Conservation (phyloP, 2,888 invertebrate genomes). For the Acrocyrtus sp. region DNA sequence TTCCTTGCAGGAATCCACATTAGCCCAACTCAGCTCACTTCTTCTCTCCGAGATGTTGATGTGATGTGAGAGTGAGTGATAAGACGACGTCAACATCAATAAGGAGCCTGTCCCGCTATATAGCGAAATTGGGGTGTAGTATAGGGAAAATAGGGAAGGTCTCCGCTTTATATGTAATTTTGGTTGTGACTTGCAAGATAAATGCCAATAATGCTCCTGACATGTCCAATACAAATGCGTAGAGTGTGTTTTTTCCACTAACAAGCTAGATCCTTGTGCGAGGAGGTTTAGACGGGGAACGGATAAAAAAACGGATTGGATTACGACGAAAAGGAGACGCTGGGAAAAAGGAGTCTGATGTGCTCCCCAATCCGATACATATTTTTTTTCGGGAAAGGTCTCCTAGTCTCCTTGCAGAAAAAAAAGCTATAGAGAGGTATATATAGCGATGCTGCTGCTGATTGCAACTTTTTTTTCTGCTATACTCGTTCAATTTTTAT, state of each 20-base stretch:
- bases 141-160: background rate
- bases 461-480: slow-evolving; percentile 16
- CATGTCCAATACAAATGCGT: slow-evolving; percentile 2
- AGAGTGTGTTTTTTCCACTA: background rate
- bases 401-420: no score
- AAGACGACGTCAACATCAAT: slow-evolving; percentile 14
- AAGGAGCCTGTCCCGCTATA: background rate
- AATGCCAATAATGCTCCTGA: slow-evolving; percentile 20
- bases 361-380: no score
- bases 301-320: slow-evolving; percentile 6
- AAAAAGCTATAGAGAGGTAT: no score
- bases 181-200: slow-evolving; percentile 17
- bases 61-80: background rate
- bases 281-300: no score
- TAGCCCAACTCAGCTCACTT: background rate
- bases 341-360: no score
- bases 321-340: no score
- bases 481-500: slow-evolving; percentile 21
- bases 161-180: slow-evolving; percentile 2
- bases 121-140: background rate
- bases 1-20: background rate
- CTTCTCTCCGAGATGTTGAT: background rate
- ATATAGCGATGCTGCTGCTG: no score
- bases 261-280: no score
- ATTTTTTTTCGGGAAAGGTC: no score